A percentile compares a stretch with the other conserved stretches of the same genome.
phyloP scores from a whole-genome alignment of 2,113 vertebrate species.

The Pelusios castaneus region DNA sequence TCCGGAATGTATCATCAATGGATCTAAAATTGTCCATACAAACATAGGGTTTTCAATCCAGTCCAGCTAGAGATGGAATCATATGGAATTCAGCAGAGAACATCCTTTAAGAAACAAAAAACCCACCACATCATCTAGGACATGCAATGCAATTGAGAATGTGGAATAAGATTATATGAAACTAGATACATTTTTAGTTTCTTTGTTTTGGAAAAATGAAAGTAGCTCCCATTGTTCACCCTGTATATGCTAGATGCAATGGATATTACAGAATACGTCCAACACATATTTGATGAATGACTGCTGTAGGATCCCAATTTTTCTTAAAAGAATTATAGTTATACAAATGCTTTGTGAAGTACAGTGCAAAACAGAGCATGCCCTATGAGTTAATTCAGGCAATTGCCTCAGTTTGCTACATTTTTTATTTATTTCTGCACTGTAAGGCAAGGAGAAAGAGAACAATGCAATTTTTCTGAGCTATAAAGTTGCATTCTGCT shows the following conservation, averaged over 20 bases:
- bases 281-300: not conserved
- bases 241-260: rapidly evolving
- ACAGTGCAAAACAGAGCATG: not conserved
- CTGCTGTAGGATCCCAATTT: not conserved
- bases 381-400: not conserved
- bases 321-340: rapidly evolving
- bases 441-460: not conserved
- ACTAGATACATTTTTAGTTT: not conserved
- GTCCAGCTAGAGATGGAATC: not conserved
- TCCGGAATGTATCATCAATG: not conserved
- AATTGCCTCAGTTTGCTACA: not conserved
- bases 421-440: not conserved
- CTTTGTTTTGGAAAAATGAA: not conserved
- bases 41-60: not conserved
- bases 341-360: not conserved
- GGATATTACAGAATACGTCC: rapidly evolving
- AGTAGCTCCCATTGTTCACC: rapidly evolving
- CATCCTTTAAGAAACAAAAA: not conserved
- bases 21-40: not conserved
- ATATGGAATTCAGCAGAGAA: not conserved
- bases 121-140: not conserved
- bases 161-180: rapidly evolving
- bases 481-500: not conserved
- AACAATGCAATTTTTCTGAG: not conserved
- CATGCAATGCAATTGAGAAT: not conserved